Evolutionary conservation across 2,113 vertebrate genomes (phyloP).

Genomic region (Salminus brasiliensis): DNA sequence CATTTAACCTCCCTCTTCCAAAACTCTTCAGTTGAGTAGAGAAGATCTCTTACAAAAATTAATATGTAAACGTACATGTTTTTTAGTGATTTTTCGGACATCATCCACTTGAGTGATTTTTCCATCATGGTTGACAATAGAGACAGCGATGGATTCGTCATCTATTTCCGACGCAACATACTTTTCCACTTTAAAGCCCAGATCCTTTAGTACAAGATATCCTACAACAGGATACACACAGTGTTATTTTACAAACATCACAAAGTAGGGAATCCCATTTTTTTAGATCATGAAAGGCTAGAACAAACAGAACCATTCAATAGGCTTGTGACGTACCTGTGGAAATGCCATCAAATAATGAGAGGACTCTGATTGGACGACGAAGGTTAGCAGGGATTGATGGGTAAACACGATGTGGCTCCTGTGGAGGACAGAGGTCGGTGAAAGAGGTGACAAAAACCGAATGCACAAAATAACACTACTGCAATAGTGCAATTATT

Average conservation of each 20-base stretch:
- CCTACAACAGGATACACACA: constrained; percentile 68
- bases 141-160: constrained; percentile 80
- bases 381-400: constrained; percentile 81
- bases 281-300: not conserved
- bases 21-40: not conserved
- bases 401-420: constrained; percentile 88
- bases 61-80: constrained; percentile 70
- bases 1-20: not conserved
- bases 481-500: too few species aligned
- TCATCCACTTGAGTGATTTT: constrained; percentile 86
- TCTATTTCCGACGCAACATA: constrained; percentile 92
- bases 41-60: not conserved
- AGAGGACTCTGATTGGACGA: constrained; percentile 87
- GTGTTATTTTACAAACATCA: not conserved
- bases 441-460: too few species aligned
- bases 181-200: constrained; percentile 89
- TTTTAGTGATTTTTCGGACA: constrained; percentile 80
- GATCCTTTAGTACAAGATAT: constrained; percentile 86
- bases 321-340: constrained; percentile 76
- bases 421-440: constrained; percentile 67
- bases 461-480: too few species aligned
- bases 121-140: constrained; percentile 80
- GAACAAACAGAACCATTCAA: not conserved
- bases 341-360: constrained; percentile 89
- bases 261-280: not conserved